Conservation (phyloP, 2,888 invertebrate species). For the Drosophila pegasa region DNA sequence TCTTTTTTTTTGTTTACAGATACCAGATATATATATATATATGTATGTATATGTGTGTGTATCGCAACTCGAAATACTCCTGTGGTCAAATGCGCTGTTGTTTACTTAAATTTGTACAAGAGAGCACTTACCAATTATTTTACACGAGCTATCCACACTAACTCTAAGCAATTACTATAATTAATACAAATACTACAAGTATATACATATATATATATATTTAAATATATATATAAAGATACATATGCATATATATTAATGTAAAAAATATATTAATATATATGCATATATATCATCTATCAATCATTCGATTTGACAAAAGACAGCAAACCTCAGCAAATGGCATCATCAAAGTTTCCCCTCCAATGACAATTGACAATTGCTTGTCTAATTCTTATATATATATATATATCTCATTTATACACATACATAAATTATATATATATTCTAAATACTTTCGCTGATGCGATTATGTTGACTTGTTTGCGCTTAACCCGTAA, state of each 20-base stretch:
- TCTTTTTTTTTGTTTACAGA: constrained; percentile 19
- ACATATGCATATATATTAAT: neutral
- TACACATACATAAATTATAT: neutral
- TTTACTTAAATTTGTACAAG: constrained; percentile 33
- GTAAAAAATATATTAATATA: neutral
- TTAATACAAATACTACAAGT: constrained; percentile 27
- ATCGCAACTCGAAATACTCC: constrained; percentile 65
- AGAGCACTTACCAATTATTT: constrained; percentile 16
- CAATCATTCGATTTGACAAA: constrained; percentile 1
- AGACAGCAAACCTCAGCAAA: constrained; percentile 20
- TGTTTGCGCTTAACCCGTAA: constrained; percentile 16
- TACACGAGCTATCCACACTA: constrained; percentile 46
- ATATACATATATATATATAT: constrained; percentile 21
- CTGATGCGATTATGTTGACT: constrained; percentile 23
- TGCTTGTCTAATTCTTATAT: constrained; percentile 20
- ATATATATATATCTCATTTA: neutral
- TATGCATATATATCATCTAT: neutral
- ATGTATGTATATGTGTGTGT: constrained; percentile 24
- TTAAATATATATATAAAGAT: constrained; percentile 17
- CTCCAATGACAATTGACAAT: constrained; percentile 22
- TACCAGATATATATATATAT: neutral
- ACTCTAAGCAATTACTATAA: constrained; percentile 51
- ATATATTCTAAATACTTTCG: constrained; percentile 2
- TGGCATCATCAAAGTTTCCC: constrained; percentile 15
- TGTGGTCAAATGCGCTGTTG: constrained; percentile 62